phyloP scores from a whole-genome alignment of 2,888 invertebrate species.

The Lithophane leautieri region DNA sequence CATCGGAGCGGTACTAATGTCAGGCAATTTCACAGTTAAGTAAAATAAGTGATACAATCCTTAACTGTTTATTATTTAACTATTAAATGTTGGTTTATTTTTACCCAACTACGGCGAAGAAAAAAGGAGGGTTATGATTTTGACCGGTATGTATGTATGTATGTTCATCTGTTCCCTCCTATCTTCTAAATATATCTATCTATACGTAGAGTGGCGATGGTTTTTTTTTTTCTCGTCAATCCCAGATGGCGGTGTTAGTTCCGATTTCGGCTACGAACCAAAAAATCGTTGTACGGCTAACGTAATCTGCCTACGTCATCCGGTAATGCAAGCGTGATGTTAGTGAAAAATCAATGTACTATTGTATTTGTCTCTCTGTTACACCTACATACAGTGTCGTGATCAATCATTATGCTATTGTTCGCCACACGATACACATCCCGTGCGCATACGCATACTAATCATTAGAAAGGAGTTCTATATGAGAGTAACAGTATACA shows the following conservation, averaged over 20 bases:
- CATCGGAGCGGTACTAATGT: slow-evolving; percentile 46
- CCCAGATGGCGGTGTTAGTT: background rate
- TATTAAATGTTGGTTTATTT: background rate
- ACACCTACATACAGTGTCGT: background rate
- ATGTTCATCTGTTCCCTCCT: too few species aligned
- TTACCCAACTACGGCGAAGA: too few species aligned
- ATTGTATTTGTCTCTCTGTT: slow-evolving; percentile 7
- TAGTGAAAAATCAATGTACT: background rate
- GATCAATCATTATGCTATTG: slow-evolving; percentile 17
- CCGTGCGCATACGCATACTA: slow-evolving; percentile 15
- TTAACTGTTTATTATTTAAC: background rate
- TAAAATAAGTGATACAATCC: slow-evolving; percentile 19
- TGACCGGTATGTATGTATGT: too few species aligned
- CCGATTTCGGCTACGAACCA: background rate
- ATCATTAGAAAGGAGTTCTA: slow-evolving; percentile 9
- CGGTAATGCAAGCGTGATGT: too few species aligned
- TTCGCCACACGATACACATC: slow-evolving; percentile 3
- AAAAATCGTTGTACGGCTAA: background rate
- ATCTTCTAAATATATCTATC: too few species aligned
- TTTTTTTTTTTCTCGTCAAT: too few species aligned
- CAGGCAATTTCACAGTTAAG: slow-evolving; percentile 40
- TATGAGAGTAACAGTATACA: background rate
- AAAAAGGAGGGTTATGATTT: too few species aligned
- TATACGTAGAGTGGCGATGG: too few species aligned
- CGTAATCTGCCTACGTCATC: background rate